These are phyloP conservation scores for Chaenogobius annularis DNA, from an alignment of 2,113 vertebrate genomes.

Conservation along the genomic window DNA sequence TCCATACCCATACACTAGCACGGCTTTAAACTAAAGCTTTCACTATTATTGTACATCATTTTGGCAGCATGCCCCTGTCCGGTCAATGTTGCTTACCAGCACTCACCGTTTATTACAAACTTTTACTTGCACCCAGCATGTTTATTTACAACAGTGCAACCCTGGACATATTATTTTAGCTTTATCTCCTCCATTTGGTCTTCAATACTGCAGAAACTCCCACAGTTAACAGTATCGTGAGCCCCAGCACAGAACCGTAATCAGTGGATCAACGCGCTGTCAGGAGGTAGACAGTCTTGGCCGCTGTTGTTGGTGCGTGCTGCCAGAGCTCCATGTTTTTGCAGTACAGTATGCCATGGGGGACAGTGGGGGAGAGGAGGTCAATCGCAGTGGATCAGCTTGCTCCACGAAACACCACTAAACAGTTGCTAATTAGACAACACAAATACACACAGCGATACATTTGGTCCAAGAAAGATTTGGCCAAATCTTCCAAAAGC, in stretches of 20 bases:
- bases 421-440: conserved; percentile 58
- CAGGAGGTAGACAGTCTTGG: conserved; percentile 28
- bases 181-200: not conserved
- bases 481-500: conserved; percentile 30
- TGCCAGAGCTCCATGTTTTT: conserved; percentile 30
- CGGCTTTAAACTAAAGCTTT: too few relatives aligned
- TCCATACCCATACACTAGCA: too few relatives aligned
- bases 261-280: conserved; percentile 24
- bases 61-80: too few relatives aligned
- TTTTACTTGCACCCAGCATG: not conserved
- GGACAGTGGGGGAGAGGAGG: conserved; percentile 24
- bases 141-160: not conserved
- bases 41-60: too few relatives aligned
- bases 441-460: conserved; percentile 56
- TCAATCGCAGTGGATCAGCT: conserved; percentile 27
- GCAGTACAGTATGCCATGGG: conserved; percentile 22
- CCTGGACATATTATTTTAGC: not conserved
- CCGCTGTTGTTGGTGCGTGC: not conserved
- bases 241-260: conserved; percentile 21
- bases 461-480: conserved; percentile 35
- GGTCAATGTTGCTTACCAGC: too few relatives aligned
- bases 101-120: too few relatives aligned
- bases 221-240: conserved; percentile 8
- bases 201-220: not conserved
- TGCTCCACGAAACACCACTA: conserved; percentile 26